Evolutionary conservation across 2,113 vertebrate species (phyloP).

Genomic region (Spilogale gracilis): DNA sequence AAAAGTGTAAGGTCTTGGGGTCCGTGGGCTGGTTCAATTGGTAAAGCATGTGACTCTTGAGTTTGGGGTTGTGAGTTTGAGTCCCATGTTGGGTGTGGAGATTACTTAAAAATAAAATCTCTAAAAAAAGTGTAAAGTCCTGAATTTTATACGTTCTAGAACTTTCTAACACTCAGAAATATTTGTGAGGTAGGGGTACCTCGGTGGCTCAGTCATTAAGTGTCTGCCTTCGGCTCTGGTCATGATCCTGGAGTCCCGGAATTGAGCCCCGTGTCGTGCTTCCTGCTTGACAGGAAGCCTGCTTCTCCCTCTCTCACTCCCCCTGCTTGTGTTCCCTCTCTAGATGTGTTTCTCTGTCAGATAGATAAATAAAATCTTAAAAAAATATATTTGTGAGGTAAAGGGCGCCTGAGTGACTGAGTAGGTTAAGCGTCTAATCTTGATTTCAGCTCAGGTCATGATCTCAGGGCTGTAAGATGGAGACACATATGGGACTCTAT

Average conservation of each 20-base stretch:
- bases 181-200: background rate
- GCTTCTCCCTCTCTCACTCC: no score
- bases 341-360: no score
- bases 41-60: background rate
- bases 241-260: background rate
- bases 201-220: background rate
- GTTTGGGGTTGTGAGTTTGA: background rate
- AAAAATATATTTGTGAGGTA: no score
- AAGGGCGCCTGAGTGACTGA: no score
- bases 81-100: background rate
- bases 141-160: slow-evolving; percentile 57
- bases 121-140: background rate
- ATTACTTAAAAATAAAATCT: background rate
- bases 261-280: no score
- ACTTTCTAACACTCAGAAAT: slow-evolving; percentile 60
- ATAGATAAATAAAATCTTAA: no score
- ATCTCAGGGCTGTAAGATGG: background rate
- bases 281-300: no score
- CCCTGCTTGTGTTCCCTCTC: no score
- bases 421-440: no score
- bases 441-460: background rate
- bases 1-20: background rate
- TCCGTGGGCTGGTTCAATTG: background rate
- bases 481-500: background rate
- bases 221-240: background rate